Percentiles rank a stretch among this genome's conserved stretches.
Conservation (phyloP, 2,797 vertebrate genomes). For the Rhinichthys osculus region DNA sequence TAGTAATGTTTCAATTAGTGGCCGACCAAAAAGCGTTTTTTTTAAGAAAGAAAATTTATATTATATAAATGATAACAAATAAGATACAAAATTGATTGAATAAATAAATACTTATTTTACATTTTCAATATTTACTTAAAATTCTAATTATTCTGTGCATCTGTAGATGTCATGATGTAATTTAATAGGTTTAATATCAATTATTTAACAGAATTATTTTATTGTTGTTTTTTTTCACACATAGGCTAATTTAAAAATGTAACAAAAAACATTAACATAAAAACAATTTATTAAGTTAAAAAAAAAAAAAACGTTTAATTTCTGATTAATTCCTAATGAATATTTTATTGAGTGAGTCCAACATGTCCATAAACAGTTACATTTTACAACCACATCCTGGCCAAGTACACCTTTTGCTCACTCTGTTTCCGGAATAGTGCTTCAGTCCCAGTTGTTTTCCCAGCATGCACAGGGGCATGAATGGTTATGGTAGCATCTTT, state of each 20-base stretch:
- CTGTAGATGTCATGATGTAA: neutral
- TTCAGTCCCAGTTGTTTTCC: neutral
- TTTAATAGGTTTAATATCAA: neutral
- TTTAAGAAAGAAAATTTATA: neutral
- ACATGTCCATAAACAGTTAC: neutral
- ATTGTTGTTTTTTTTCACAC: neutral
- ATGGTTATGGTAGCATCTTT: neutral
- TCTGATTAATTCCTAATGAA: neutral
- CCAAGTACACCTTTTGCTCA: neutral
- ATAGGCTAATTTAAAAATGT: neutral
- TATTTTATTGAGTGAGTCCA: neutral
- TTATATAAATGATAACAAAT: neutral
- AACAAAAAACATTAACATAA: neutral
- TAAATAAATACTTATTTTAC: neutral
- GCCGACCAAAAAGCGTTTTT: accelerated
- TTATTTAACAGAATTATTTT: neutral
- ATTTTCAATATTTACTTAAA: neutral
- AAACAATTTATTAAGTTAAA: too few species aligned
- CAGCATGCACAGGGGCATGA: conserved; percentile 9
- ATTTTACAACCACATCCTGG: neutral
- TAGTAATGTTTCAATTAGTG: neutral
- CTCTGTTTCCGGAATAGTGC: neutral
- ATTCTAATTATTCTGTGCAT: neutral
- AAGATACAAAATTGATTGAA: neutral
- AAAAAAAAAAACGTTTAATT: neutral